phyloP scores from a whole-genome alignment of 2,113 vertebrate species.

The Eptesicus fuscus region DNA sequence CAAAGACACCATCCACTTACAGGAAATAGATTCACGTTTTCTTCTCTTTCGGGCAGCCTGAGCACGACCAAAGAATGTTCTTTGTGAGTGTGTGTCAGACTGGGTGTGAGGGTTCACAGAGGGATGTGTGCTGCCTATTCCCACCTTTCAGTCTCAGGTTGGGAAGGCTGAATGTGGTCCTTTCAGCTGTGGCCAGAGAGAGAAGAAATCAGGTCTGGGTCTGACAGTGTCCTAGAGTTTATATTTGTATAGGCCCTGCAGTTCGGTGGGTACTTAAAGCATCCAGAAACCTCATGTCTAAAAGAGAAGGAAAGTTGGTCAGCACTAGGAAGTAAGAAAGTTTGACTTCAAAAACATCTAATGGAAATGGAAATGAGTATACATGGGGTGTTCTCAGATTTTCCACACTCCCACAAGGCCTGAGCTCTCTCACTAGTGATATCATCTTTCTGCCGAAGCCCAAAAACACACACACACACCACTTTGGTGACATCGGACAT shows the following conservation, averaged over 20 bases:
- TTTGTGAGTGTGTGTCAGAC: constrained; percentile 70
- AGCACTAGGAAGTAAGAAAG: constrained; percentile 59
- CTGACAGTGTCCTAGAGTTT: constrained; percentile 71
- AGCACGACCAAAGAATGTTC: constrained; percentile 69
- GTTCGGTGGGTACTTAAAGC: constrained; percentile 78
- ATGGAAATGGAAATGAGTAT: background rate
- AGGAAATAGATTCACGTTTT: constrained; percentile 36
- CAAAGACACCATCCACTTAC: constrained; percentile 30
- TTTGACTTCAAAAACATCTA: background rate
- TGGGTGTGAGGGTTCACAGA: constrained; percentile 70
- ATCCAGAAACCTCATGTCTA: constrained; percentile 76
- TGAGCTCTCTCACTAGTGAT: background rate
- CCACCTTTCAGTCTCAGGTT: constrained; percentile 76
- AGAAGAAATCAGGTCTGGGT: background rate
- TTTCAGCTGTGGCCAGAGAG: background rate
- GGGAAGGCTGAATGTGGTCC: constrained; percentile 56
- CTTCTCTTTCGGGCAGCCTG: constrained; percentile 16
- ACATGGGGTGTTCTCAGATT: background rate
- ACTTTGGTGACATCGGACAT: background rate
- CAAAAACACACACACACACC: background rate
- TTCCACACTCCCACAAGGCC: background rate
- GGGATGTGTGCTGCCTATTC: constrained; percentile 76
- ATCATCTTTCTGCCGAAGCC: background rate
- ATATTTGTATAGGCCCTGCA: constrained; percentile 70
- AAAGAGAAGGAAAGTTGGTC: constrained; percentile 53